A percentile compares a stretch with the other conserved stretches of the same genome.
Conservation (phyloP, 2,113 vertebrate species). For the Pseudopodoces humilis region DNA sequence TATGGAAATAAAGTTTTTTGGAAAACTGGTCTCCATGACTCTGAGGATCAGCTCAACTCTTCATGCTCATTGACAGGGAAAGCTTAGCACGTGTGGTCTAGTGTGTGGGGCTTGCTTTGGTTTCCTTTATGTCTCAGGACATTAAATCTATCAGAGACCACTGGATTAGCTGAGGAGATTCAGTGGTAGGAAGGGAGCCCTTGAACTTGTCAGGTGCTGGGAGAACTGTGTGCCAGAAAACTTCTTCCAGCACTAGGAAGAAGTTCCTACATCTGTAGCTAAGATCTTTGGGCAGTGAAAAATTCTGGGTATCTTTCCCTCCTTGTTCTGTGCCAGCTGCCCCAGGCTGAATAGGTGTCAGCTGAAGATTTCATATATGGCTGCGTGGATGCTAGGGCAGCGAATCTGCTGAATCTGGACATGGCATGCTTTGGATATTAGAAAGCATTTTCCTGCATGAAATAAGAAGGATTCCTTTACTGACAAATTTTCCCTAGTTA, state of each 20-base stretch:
- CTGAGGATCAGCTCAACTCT: neutral
- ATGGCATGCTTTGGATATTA: neutral
- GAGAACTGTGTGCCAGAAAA: neutral
- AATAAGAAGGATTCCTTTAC: neutral
- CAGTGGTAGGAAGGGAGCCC: neutral
- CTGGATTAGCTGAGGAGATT: neutral
- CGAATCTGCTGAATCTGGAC: neutral
- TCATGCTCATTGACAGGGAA: rapidly evolving
- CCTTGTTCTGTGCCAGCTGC: neutral
- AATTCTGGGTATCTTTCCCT: neutral
- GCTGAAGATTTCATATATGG: neutral
- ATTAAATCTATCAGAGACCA: neutral
- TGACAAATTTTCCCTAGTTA: neutral
- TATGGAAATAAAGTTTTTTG: neutral
- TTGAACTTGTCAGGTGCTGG: neutral
- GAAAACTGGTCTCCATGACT: neutral
- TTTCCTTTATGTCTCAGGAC: neutral
- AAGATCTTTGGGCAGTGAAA: neutral
- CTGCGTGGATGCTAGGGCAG: neutral
- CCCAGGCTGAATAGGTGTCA: neutral
- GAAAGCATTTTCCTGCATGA: neutral
- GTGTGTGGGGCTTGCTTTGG: neutral
- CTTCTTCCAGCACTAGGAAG: neutral
- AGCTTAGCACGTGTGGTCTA: neutral
- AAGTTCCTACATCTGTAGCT: rapidly evolving